phyloP scores from a whole-genome alignment of 2,888 invertebrate species.

The Agriopis leucophaearia region DNA sequence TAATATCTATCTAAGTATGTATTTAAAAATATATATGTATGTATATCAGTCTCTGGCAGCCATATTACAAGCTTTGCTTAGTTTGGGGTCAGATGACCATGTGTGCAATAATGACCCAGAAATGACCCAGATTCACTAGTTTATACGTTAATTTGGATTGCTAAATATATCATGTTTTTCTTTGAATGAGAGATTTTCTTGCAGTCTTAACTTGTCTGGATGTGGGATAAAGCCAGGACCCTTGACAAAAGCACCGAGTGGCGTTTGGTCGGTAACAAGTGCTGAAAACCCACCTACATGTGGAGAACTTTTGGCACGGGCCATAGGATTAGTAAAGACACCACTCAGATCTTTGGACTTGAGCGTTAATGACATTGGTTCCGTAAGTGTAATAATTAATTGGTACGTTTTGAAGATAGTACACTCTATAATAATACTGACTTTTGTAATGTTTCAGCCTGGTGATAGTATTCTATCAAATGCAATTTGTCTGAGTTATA shows the following conservation, averaged over 20 bases:
- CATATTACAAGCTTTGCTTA: too few relatives aligned
- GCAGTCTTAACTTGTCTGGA: slow-evolving; percentile 80
- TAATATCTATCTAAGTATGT: too few relatives aligned
- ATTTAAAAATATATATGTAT: too few relatives aligned
- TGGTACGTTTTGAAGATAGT: not conserved
- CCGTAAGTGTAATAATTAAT: slow-evolving; percentile 57
- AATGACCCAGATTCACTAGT: too few relatives aligned
- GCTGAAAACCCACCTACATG: slow-evolving; percentile 80
- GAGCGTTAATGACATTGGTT: slow-evolving; percentile 82
- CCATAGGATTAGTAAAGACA: slow-evolving; percentile 81
- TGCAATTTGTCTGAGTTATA: slow-evolving; percentile 79
- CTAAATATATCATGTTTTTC: not conserved
- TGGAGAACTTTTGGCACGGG: slow-evolving; percentile 80
- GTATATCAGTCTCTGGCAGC: too few relatives aligned
- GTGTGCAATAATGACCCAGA: too few relatives aligned
- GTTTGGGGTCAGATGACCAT: too few relatives aligned
- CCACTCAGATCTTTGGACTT: slow-evolving; percentile 78
- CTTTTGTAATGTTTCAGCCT: slow-evolving; percentile 61
- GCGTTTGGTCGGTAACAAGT: slow-evolving; percentile 82
- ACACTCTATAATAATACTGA: not conserved
- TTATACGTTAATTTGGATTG: not conserved
- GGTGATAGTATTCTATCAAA: slow-evolving; percentile 75
- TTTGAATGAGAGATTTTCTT: slow-evolving; percentile 33
- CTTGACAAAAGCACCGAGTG: slow-evolving; percentile 72
- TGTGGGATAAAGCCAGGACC: slow-evolving; percentile 79